Evolutionary conservation across 1,140 invertebrate genomes (phyloP).

Genomic region (Dendroctonus ponderosae): DNA sequence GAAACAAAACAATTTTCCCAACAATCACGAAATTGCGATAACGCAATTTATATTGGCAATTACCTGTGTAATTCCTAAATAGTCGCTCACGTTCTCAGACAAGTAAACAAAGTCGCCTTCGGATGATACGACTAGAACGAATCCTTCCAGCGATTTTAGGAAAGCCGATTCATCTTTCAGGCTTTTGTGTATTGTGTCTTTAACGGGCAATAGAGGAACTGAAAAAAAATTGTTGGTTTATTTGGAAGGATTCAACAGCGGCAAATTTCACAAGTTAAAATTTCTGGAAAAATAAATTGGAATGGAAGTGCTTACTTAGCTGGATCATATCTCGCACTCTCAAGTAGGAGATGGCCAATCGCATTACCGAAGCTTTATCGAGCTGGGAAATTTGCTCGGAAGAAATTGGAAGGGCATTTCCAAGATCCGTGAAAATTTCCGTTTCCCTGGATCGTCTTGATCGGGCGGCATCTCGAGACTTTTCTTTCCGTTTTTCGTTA

Average conservation of each 20-base stretch:
- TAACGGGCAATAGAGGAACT: conserved; percentile 37
- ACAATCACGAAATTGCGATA: neutral
- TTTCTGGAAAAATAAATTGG: neutral
- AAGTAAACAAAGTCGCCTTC: conserved; percentile 90
- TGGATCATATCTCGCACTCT: conserved; percentile 80
- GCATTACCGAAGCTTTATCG: conserved; percentile 94
- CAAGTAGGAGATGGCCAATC: conserved; percentile 88
- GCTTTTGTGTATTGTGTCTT: conserved; percentile 37
- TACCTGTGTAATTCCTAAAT: conserved; percentile 88
- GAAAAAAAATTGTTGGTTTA: conserved; percentile 34
- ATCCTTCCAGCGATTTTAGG: conserved; percentile 83
- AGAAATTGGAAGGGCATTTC: conserved; percentile 75
- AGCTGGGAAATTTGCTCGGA: conserved; percentile 76
- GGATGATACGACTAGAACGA: conserved; percentile 78
- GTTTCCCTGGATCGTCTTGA: conserved; percentile 90
- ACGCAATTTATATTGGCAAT: neutral
- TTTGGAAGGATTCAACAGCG: neutral
- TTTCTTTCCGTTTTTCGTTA: conserved; percentile 95
- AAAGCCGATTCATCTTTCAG: conserved; percentile 59
- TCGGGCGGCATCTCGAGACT: conserved; percentile 90
- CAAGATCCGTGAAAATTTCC: conserved; percentile 89
- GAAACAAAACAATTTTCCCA: conserved; percentile 40
- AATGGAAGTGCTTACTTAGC: conserved; percentile 62
- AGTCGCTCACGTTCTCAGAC: conserved; percentile 86
- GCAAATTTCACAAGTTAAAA: neutral